phyloP scores from a whole-genome alignment of 2,797 vertebrate genomes.

The Ciconia nigra region DNA sequence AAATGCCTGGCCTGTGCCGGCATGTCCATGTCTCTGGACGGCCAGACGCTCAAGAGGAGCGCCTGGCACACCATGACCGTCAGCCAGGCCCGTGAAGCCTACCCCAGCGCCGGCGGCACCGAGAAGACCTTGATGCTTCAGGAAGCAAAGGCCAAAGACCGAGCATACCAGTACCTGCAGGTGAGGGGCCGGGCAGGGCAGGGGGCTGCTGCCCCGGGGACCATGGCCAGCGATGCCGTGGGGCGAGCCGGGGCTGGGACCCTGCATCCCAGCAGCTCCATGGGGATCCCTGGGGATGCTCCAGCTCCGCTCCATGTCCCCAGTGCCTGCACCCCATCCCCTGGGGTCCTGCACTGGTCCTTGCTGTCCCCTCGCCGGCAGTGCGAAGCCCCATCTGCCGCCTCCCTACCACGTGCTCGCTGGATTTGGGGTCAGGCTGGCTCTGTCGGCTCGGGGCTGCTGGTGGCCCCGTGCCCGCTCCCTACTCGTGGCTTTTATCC shows the following conservation, averaged over 20 bases:
- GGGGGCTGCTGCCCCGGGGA: background rate
- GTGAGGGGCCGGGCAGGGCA: conserved; percentile 67
- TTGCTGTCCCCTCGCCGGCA: background rate
- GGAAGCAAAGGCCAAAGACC: conserved; percentile 88
- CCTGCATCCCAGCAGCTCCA: background rate
- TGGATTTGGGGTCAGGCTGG: background rate
- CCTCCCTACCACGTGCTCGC: background rate
- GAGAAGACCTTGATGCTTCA: conserved; percentile 92
- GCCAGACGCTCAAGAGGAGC: conserved; percentile 93
- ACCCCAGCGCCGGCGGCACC: conserved; percentile 82
- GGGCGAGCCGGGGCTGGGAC: background rate
- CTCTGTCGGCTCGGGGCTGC: background rate
- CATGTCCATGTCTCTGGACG: conserved; percentile 90
- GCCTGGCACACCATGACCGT: conserved; percentile 99
- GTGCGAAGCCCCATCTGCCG: background rate
- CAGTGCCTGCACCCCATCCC: rapidly evolving
- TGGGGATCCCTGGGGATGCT: background rate
- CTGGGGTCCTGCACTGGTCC: rapidly evolving
- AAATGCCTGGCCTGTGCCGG: conserved; percentile 95
- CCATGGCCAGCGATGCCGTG: rapidly evolving
- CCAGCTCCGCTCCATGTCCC: background rate
- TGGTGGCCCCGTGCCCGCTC: background rate
- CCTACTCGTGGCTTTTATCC: background rate
- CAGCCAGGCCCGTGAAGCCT: conserved; percentile 95
- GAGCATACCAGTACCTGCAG: conserved; percentile 95